Evolutionary conservation across 2,113 vertebrate species (phyloP), one percentile per base, ranked within the genome.

Genomic region (Periophthalmus modestus): DNA sequence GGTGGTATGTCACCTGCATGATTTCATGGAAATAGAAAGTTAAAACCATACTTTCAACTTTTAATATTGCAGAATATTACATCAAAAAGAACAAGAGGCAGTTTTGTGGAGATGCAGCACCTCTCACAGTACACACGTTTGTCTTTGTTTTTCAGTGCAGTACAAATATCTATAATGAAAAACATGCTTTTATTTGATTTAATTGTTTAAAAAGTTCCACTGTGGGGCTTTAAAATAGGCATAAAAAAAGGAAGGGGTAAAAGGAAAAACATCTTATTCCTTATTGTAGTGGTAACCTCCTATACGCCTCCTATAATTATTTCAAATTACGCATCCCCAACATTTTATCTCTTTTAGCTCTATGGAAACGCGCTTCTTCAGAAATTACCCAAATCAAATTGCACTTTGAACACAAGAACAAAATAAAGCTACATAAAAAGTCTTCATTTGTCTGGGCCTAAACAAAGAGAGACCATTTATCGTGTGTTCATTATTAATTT

Each of bases 401-500:
- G 16, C 55, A 21, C 11, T 55, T 55, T 13, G 12, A 77, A 74
- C 69, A 59, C 66, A 75, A 69, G 82, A 78, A 67, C 71, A 80
- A 58, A 33, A 66, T 72, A 77, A 70, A 66, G 58, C 47, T 50
- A 0, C 9, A 77, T 24, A 21, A 23, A 43, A 61, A 75, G n/a
- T 48, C 47, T 75, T 57, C 47, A 65, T 75, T 69, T 47, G 71
- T 82, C 81, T 80, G 5, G n/a, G 55, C 43, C 39, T 65, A 54
- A 68, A 71, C 58, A 55, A 9, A 18, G 58, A 66, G 68, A 57
- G 69, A 76, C 77, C 67, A 73, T 83, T 77, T 39, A 82, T 62
- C 46, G 62, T 82, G 69, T 69, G 5, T 67, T 82, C 72, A 69
- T 81, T 76, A 83, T 88, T 70, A 78, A 88, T 84, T 79, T 86